Conservation (phyloP, 2,888 invertebrate genomes). For the Hermodice carunculata region DNA sequence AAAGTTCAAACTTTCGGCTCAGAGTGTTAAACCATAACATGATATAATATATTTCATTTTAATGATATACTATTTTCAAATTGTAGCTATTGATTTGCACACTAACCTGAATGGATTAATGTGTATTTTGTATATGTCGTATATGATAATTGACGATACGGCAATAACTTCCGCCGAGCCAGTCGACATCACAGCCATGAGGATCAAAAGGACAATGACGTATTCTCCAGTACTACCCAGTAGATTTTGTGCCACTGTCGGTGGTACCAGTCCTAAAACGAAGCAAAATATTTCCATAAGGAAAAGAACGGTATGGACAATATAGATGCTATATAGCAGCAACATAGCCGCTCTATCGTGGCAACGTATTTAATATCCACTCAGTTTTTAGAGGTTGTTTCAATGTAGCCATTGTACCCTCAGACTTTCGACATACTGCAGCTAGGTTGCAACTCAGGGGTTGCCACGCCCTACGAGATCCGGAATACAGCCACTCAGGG, state of each 20-base stretch:
- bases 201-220: conserved; percentile 62
- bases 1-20: not conserved
- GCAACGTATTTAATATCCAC: not conserved
- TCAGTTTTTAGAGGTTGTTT: not conserved
- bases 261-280: conserved; percentile 62
- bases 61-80: not conserved
- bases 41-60: not conserved
- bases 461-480: too few relatives aligned
- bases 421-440: too few relatives aligned
- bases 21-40: not conserved
- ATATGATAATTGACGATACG: conserved; percentile 67
- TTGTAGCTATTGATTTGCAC: not conserved
- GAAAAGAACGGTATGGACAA: not conserved
- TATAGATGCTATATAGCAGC: not conserved
- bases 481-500: too few relatives aligned
- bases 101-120: conserved; percentile 24
- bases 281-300: not conserved
- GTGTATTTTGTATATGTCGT: conserved; percentile 64
- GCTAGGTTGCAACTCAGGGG: too few relatives aligned
- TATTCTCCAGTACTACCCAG: conserved; percentile 62
- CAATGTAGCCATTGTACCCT: too few relatives aligned
- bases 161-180: conserved; percentile 69
- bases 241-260: conserved; percentile 63
- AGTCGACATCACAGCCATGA: conserved; percentile 69
- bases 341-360: not conserved